Percentiles rank a stretch among this genome's conserved stretches.
Evolutionary conservation across 2,113 vertebrate species (phyloP).

Genomic region (Bothrops jararaca): DNA sequence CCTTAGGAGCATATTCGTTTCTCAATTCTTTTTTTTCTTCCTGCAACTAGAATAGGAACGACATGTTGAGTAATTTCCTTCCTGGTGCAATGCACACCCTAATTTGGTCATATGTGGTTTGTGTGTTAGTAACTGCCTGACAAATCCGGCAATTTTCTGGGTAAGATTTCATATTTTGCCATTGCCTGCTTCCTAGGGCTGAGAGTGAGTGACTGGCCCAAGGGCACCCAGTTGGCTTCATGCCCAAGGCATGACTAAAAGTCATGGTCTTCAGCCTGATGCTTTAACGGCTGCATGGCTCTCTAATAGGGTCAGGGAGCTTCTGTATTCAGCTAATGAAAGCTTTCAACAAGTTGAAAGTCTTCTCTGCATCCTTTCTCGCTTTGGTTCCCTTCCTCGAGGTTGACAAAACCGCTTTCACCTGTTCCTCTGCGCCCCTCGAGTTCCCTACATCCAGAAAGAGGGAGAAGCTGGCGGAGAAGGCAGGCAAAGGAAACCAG

Average conservation of each 20-base stretch:
- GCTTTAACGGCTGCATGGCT: not conserved
- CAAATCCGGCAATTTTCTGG: not conserved
- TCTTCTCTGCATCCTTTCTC: too few relatives aligned
- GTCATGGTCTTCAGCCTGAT: not conserved
- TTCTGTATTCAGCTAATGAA: not conserved
- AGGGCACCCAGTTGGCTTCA: not conserved
- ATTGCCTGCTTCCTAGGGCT: not conserved
- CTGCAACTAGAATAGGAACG: not conserved
- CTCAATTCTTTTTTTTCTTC: not conserved
- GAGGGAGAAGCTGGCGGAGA: not conserved
- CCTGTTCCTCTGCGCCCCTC: not conserved
- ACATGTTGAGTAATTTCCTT: constrained; percentile 22
- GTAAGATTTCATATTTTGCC: not conserved
- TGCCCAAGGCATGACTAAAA: not conserved
- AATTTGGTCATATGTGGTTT: not conserved
- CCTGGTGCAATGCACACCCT: not conserved
- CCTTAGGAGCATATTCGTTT: not conserved
- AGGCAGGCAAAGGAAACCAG: not conserved
- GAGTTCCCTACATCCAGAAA: not conserved
- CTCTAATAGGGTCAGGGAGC: not conserved
- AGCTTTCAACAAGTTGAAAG: not conserved
- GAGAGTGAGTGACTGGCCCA: not conserved
- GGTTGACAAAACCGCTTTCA: not conserved
- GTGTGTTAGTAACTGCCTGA: not conserved
- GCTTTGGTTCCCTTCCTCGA: not conserved